Evolutionary conservation across 1,140 invertebrate genomes (phyloP).

Genomic region (Drosophila lowei): DNA sequence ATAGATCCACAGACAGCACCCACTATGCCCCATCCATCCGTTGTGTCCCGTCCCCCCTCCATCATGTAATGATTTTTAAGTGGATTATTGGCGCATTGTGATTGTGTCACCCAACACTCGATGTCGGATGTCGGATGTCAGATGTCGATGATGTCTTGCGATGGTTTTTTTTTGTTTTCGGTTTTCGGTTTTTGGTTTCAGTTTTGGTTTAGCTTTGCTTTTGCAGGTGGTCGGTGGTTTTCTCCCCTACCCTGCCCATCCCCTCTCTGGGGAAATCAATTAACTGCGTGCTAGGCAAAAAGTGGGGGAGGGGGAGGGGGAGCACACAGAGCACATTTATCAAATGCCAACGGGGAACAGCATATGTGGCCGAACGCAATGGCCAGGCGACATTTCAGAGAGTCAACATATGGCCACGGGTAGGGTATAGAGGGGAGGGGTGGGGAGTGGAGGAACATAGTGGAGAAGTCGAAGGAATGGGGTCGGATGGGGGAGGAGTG

Average conservation of each 20-base stretch:
- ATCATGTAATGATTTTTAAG: constrained; percentile 59
- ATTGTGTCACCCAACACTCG: constrained; percentile 27
- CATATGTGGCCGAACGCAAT: constrained; percentile 30
- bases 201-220: constrained; percentile 10
- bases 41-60: neutral
- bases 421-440: no score
- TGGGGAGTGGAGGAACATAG: neutral
- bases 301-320: no score
- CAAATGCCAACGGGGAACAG: constrained; percentile 52
- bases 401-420: constrained; percentile 24
- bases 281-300: constrained; percentile 60
- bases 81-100: constrained; percentile 65
- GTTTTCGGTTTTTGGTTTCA: constrained; percentile 16
- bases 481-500: neutral
- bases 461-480: neutral
- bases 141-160: constrained; percentile 15
- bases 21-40: neutral
- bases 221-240: constrained; percentile 6
- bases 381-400: constrained; percentile 11
- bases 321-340: constrained; percentile 56
- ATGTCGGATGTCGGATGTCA: neutral
- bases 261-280: constrained; percentile 67
- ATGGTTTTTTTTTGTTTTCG: constrained; percentile 31
- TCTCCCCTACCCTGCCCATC: no score
- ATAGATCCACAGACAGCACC: constrained; percentile 49